phyloP scores from a whole-genome alignment of 2,113 vertebrate species.

The Rhabdomys dilectus region DNA sequence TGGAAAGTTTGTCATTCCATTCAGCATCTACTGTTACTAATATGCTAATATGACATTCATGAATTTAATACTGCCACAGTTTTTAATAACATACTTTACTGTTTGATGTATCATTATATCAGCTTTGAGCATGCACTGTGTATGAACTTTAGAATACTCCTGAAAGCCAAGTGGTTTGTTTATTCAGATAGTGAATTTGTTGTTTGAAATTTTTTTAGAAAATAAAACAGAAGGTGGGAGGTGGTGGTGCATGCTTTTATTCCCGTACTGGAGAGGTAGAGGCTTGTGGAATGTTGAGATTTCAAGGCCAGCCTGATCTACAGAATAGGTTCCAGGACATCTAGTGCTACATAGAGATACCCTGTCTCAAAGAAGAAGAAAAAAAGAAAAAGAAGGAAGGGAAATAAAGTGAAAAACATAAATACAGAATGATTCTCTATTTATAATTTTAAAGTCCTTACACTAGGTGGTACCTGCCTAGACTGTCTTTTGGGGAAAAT shows the following conservation, averaged over 20 bases:
- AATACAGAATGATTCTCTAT: background rate
- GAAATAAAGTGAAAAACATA: background rate
- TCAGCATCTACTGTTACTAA: conserved; percentile 10
- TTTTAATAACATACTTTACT: background rate
- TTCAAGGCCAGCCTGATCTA: background rate
- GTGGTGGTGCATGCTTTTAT: background rate
- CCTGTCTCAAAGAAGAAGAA: background rate
- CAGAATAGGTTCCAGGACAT: background rate
- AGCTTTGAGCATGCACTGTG: background rate
- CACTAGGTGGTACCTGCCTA: background rate
- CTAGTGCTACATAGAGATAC: background rate
- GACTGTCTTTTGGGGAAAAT: background rate
- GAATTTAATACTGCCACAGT: background rate
- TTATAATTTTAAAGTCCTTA: conserved; percentile 39
- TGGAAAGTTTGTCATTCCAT: background rate
- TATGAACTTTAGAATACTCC: conserved; percentile 28
- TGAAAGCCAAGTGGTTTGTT: conserved; percentile 16
- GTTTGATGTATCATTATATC: conserved; percentile 20
- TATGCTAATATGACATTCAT: conserved; percentile 20
- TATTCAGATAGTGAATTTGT: conserved; percentile 31
- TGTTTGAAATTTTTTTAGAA: background rate
- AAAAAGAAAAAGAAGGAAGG: background rate
- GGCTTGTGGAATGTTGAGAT: background rate
- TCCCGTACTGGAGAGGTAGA: background rate
- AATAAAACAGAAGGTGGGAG: background rate